Base-by-base conservation (phyloP, 2,888 invertebrate species). In the Lasioglossum figueresi region DNA sequence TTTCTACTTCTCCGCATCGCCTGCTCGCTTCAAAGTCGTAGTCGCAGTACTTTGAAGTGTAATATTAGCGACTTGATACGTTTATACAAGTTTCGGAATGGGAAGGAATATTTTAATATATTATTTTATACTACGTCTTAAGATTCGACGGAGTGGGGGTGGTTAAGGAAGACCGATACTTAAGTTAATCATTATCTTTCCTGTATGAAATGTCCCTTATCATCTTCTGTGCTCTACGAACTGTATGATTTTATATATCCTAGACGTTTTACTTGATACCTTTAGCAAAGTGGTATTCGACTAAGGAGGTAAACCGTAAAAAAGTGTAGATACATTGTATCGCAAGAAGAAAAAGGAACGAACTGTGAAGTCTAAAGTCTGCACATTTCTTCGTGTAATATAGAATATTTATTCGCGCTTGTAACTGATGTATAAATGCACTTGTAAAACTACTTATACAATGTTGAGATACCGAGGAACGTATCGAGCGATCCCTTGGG, bases 381-480 rank as follows among this genome's bases (percentile, higher is more conserved):
- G 40, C 56, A 66, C 63, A 56, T 40, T 73, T 70, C 14, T 63
- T 59, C n/a, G 31, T 80, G 70, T 23, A 75, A 83, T 43, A 52
- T 80, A 72, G 71, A 76, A 52, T 48, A 40, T 78, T 81, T 34
- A 27, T 82, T 73, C 77, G 37, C 31, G 37, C 31, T 23, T 56
- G 68, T 40, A 31, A 68, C n/a, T 16, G 43, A 45, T 27, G 31
- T 56, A 56, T n/a, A 73, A 72, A 75, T 76, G 77, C 77, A 56
- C 71, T 40, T 71, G 45, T 31, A 31, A 78, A 71, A 78, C 37
- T 71, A 31, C 77, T 74, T 73, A 73, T 66, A 23, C 63, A 52
- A 74, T 59, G 43, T 43, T 23, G 37, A 37, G 37, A 68, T 10
- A 43, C 23, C 23, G 48, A 48, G 19, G 63, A 63, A 45, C 16